Conservation (phyloP, 2,888 invertebrate genomes). For the Protonemura montana region DNA sequence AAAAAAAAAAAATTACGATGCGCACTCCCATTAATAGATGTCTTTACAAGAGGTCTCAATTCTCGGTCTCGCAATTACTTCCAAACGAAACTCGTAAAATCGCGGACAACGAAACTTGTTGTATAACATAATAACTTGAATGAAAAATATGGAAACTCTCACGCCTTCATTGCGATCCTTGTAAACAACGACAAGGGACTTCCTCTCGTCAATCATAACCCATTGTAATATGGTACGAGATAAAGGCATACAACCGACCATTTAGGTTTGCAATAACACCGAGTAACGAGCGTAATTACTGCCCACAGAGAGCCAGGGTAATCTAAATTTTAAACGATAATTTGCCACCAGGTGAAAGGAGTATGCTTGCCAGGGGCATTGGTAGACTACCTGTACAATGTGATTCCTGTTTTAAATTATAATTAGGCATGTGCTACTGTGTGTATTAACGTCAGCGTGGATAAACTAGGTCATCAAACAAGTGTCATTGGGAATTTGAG, state of each 20-base stretch:
- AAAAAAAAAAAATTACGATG: neutral
- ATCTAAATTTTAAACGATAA: slow-evolving; percentile 4
- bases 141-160: neutral
- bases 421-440: neutral
- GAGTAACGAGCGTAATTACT: neutral
- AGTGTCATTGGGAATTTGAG: neutral
- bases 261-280: neutral
- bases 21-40: neutral
- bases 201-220: slow-evolving; percentile 2
- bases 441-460: neutral
- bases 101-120: neutral
- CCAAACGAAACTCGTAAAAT: neutral
- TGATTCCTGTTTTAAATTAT: neutral
- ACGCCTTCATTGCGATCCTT: neutral
- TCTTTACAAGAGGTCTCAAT: neutral
- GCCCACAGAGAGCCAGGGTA: neutral
- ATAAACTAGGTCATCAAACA: neutral
- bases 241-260: neutral
- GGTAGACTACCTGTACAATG: neutral
- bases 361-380: neutral
- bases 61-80: neutral
- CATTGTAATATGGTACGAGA: neutral
- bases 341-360: neutral
- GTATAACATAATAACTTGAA: neutral
- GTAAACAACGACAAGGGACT: neutral